Conservation (phyloP, 2,888 invertebrate genomes). For the Ligdia adustata region DNA sequence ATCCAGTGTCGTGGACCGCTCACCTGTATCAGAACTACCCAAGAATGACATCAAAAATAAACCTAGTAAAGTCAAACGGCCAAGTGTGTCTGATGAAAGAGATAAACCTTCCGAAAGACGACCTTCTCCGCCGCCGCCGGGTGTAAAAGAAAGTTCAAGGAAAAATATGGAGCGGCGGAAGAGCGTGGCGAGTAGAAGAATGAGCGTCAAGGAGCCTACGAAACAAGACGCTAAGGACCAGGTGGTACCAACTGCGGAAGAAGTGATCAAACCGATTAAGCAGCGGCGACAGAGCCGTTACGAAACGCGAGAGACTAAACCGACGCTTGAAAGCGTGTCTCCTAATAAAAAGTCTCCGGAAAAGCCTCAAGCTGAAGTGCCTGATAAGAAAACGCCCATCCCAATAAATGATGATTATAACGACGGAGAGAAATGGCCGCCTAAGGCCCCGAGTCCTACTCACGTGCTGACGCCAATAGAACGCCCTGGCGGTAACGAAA, state of each 20-base stretch:
- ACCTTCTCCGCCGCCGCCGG: constrained; percentile 23
- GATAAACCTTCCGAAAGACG: constrained; percentile 40
- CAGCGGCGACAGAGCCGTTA: constrained; percentile 32
- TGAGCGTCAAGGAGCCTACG: constrained; percentile 50
- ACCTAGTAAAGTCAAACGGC: constrained; percentile 41
- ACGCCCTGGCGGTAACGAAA: constrained; percentile 69
- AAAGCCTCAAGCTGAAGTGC: constrained; percentile 39
- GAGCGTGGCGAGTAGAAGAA: constrained; percentile 40
- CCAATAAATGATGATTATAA: constrained; percentile 54
- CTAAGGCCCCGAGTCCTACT: constrained; percentile 69
- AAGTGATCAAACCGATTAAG: constrained; percentile 39
- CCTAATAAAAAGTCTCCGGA: constrained; percentile 52
- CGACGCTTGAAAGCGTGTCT: constrained; percentile 38
- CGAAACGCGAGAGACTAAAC: constrained; percentile 21
- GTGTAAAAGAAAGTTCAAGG: constrained; percentile 57
- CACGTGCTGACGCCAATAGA: constrained; percentile 70
- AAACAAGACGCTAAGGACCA: constrained; percentile 30
- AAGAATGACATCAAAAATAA: constrained; percentile 54
- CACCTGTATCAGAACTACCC: constrained; percentile 48
- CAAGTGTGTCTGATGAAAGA: constrained; percentile 53
- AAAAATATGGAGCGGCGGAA: constrained; percentile 60
- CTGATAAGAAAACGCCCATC: constrained; percentile 54
- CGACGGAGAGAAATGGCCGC: constrained; percentile 68
- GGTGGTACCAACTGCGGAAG: constrained; percentile 34
- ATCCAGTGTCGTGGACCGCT: not conserved